A percentile compares a stretch with the other conserved stretches of the same genome.
phyloP scores from a whole-genome alignment of 2,113 vertebrate genomes.

The Plestiodon gilberti region DNA sequence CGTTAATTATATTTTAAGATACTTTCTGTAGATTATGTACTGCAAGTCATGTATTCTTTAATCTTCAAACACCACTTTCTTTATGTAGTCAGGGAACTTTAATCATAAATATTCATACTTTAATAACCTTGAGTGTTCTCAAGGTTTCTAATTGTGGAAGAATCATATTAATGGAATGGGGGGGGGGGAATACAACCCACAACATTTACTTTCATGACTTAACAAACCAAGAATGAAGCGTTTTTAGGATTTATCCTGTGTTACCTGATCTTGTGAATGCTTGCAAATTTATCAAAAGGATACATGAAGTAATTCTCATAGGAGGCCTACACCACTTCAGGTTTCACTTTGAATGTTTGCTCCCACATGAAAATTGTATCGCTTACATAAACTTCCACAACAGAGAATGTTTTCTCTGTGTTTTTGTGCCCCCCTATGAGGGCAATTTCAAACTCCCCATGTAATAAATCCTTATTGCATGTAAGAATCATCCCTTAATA shows the following conservation, averaged over 20 bases:
- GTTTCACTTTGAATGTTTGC: background rate
- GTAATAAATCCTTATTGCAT: background rate
- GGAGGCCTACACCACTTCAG: background rate
- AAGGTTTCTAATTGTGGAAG: background rate
- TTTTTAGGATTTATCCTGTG: background rate
- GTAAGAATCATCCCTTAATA: background rate
- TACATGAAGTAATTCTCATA: constrained; percentile 2
- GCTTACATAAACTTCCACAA: background rate
- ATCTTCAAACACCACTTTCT: background rate
- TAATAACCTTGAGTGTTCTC: background rate
- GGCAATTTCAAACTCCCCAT: background rate
- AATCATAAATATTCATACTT: background rate
- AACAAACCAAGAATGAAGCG: background rate
- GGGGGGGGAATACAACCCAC: background rate
- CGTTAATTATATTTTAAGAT: background rate
- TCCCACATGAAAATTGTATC: background rate
- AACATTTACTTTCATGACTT: background rate
- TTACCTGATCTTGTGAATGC: background rate
- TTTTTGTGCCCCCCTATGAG: background rate
- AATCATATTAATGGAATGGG: background rate
- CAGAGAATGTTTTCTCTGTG: background rate
- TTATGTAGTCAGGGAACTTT: background rate
- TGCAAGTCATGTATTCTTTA: background rate
- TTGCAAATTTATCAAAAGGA: background rate
- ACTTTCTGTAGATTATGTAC: background rate